Conservation (phyloP, 2,888 invertebrate genomes). For the Plebejus anna region DNA sequence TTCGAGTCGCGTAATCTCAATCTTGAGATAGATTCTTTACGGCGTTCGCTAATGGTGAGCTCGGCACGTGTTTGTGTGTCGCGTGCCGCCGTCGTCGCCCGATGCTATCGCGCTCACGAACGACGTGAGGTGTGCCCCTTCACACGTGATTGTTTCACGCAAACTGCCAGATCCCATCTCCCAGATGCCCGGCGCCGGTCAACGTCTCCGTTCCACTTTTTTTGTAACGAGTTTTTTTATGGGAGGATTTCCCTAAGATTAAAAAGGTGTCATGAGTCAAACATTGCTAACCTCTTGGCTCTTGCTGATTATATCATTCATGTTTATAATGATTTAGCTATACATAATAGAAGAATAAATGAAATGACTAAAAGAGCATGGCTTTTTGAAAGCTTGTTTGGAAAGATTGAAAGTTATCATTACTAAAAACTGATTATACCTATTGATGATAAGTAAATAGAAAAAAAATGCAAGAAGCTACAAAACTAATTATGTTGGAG, state of each 20-base stretch:
- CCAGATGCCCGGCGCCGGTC: conserved; percentile 54
- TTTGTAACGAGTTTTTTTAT: conserved; percentile 4
- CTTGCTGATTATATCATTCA: no score
- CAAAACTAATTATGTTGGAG: background rate
- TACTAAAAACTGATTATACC: background rate
- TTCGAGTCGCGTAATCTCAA: conserved; percentile 39
- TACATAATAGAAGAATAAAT: background rate
- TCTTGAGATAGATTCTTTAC: conserved; percentile 41
- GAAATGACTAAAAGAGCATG: background rate
- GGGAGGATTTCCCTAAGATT: background rate
- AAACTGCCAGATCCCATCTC: conserved; percentile 65
- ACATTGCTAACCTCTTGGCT: background rate
- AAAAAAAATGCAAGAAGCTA: no score
- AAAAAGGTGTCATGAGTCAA: background rate
- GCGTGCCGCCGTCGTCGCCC: conserved; percentile 63
- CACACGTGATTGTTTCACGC: conserved; percentile 70
- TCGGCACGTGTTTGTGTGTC: conserved; percentile 53
- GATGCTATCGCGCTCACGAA: conserved; percentile 71
- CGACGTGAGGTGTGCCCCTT: conserved; percentile 71
- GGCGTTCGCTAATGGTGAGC: conserved; percentile 42
- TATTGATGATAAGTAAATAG: background rate
- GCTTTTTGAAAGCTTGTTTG: background rate
- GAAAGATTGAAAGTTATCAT: background rate
- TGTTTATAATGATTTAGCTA: background rate
- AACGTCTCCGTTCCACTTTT: conserved; percentile 33